Evolutionary conservation across 2,888 invertebrate species (phyloP), one percentile per base, ranked within the genome.

Genomic region (Drosophila paranaensis): DNA sequence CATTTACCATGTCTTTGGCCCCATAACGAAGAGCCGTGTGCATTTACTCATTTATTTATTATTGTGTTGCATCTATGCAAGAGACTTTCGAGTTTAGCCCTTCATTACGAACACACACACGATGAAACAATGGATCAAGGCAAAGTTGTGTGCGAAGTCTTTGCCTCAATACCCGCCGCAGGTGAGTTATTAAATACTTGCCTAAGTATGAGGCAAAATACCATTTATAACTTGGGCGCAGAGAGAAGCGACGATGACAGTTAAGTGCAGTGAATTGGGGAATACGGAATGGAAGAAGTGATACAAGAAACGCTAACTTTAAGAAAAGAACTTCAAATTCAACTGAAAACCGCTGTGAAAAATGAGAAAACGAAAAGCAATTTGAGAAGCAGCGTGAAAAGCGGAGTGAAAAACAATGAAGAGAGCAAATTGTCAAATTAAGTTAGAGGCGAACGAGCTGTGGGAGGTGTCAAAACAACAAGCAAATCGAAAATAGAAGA

Each of bases 11-110:
- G 66, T 62, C 72, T 77, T 64, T 71, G 65, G 43, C 58, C 51
- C 30, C 65, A 45, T 65, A 70, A 70, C 76, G 35, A 76, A 62
- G 46, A 25, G 54, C 39, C 56, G n/a, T 50, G 40, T 43, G 45
- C 62, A 65, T 58, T 71, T 56, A 77, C 61, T 60, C 60, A 66
- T 66, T 76, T 67, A 74, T 67, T 78, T 73, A 57, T 60, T 43
- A 66, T 78, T 48, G 45, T 60, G n/a, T 40, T 35, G 16, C 20
- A 33, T 27, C 16, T 42, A 25, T 20, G 33, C 39, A 61, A 39
- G 5, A 55, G 60, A 53, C 42, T 35, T 33, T 16, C 8, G 42
- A 54, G 35, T 50, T 67, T 33, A 10, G 50, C 43, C n/a, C 37
- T 56, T 35, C 48, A 65, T 56, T 43, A 13, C 10, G 42, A 20